Evolutionary conservation across 2,888 invertebrate species (phyloP).

Genomic region (Epicampocera succincta): DNA sequence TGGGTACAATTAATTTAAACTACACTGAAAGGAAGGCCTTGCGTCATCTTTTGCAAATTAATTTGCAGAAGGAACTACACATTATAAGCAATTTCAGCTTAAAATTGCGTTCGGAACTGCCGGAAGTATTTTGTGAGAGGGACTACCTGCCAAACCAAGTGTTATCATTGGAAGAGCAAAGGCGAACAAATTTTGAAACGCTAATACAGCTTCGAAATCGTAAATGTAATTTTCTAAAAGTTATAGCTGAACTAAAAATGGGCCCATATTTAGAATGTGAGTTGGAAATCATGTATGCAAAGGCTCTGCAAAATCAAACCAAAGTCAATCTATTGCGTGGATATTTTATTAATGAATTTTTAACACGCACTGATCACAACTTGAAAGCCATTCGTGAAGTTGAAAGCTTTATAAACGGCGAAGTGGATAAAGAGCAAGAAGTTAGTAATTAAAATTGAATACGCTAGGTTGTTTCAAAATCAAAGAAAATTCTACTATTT

Average conservation of each 20-base stretch:
- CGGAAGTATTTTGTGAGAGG: constrained; percentile 71
- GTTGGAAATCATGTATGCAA: constrained; percentile 74
- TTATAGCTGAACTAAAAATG: constrained; percentile 76
- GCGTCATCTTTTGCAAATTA: constrained; percentile 71
- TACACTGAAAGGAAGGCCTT: constrained; percentile 78
- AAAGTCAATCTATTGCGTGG: constrained; percentile 76
- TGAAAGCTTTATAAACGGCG: constrained; percentile 74
- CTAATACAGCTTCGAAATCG: constrained; percentile 72
- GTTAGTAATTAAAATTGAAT: constrained; percentile 27
- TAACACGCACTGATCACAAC: constrained; percentile 75
- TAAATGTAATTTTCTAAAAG: constrained; percentile 76
- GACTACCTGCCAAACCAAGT: constrained; percentile 33
- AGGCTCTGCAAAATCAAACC: constrained; percentile 75
- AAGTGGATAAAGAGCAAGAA: constrained; percentile 71
- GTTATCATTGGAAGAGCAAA: constrained; percentile 73
- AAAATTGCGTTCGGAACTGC: constrained; percentile 74
- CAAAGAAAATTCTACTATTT: too few relatives aligned
- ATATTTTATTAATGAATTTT: constrained; percentile 74
- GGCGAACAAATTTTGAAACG: constrained; percentile 72
- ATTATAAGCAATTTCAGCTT: constrained; percentile 73
- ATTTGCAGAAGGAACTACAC: constrained; percentile 70
- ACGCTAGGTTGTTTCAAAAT: neutral
- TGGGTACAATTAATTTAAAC: constrained; percentile 54
- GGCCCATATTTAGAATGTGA: constrained; percentile 76
- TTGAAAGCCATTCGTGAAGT: constrained; percentile 78